These are phyloP conservation scores for Nannobrachium achirus DNA, from an alignment of 2,113 vertebrate species.

Conservation along the genomic window DNA sequence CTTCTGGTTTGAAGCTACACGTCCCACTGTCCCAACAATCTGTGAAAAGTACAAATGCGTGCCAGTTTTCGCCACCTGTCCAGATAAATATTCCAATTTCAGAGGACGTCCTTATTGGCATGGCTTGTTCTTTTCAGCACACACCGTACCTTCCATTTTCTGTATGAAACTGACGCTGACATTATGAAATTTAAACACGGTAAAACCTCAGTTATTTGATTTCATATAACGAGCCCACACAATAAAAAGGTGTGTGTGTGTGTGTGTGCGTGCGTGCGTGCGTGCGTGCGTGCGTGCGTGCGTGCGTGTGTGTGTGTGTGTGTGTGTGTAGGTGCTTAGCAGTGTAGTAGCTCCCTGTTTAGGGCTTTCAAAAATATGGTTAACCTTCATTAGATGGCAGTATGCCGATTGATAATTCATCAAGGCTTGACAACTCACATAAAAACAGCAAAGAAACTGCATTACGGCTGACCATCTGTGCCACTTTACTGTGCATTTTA, in stretches of 20 bases:
- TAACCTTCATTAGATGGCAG: slow-evolving; percentile 72
- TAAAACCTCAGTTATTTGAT: slow-evolving; percentile 28
- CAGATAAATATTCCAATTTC: background rate
- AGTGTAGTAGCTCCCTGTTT: slow-evolving; percentile 36
- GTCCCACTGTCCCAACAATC: too few species aligned
- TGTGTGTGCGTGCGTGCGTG: slow-evolving; percentile 25
- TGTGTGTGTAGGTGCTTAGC: slow-evolving; percentile 24
- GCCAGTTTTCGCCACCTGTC: background rate
- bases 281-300: slow-evolving; percentile 51
- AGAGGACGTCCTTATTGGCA: too few species aligned
- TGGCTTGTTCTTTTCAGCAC: background rate
- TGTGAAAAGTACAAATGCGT: too few species aligned
- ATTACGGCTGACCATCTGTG: slow-evolving; percentile 78
- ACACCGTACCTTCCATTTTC: background rate
- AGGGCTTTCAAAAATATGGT: slow-evolving; percentile 62
- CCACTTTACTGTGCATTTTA: slow-evolving; percentile 3
- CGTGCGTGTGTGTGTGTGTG: slow-evolving; percentile 24
- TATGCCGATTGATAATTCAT: slow-evolving; percentile 74
- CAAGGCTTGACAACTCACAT: slow-evolving; percentile 74
- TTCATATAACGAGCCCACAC: slow-evolving; percentile 32
- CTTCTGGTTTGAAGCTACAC: too few species aligned
- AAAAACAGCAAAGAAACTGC: slow-evolving; percentile 76
- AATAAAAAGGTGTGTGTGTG: slow-evolving; percentile 56
- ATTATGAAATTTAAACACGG: background rate
- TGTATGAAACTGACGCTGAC: background rate